Conservation (phyloP, 2,888 invertebrate genomes). For the Drosophila antonietae region DNA sequence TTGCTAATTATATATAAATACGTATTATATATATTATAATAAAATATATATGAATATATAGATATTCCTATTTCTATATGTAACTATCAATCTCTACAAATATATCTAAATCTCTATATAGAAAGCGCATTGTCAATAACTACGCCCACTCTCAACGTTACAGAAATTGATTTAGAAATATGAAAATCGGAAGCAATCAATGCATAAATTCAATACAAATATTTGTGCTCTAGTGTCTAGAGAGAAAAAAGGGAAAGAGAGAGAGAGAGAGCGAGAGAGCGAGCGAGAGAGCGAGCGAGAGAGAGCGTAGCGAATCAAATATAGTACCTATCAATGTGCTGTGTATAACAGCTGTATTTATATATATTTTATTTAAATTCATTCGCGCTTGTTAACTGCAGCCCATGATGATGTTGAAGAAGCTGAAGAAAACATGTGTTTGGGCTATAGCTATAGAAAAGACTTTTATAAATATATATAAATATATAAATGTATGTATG, state of each 20-base stretch:
- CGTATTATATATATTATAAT: no score
- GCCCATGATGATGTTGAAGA: conserved; percentile 31
- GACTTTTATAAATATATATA: conserved; percentile 16
- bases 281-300: no score
- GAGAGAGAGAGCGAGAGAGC: no score
- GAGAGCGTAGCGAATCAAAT: neutral
- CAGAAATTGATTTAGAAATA: neutral
- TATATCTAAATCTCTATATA: no score
- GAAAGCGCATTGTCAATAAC: neutral
- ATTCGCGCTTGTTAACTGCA: conserved; percentile 54
- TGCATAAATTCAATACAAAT: neutral
- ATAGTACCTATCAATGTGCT: conserved; percentile 27
- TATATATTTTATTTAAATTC: conserved; percentile 63
- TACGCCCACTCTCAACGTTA: neutral
- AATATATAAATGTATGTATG: neutral
- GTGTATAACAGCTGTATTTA: conserved; percentile 53
- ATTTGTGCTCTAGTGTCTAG: conserved; percentile 9
- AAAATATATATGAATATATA: no score
- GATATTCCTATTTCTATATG: no score
- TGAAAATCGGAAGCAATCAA: neutral
- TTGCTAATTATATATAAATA: no score
- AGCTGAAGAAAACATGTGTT: conserved; percentile 36
- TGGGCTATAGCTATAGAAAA: conserved; percentile 18
- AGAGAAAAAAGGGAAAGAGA: neutral
- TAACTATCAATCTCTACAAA: no score